Base-by-base conservation (phyloP, 2,888 invertebrate genomes). In the Erebia epiphron region DNA sequence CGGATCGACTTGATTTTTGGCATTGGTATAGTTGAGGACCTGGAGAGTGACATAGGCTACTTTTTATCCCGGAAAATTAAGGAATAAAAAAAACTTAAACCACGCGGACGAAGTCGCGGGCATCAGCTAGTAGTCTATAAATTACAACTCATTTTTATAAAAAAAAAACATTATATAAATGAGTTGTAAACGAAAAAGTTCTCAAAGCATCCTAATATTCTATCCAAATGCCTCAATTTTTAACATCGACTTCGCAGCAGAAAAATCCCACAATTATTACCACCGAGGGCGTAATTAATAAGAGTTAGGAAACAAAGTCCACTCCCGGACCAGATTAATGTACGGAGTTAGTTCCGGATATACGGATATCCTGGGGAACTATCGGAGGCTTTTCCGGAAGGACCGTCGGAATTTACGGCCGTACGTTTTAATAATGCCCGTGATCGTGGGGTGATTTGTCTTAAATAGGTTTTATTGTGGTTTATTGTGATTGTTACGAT, bases 261-360 rank as follows among this genome's bases (percentile, higher is more conserved):
- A 65, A 68, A 71, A 65, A 46, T 63, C 52, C 60, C 50, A 52
- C 67, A 62, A 71, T 67, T 65, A 58, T 68, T 73, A 68, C 50
- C 60, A 62, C 52, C 57, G 69, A 74, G 68, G 52, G 65, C 18
- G 16, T 69, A 68, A 74, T 74, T 72, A 68, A 70, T 74, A 72
- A 69, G 62, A 68, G 68, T 73, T 69, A 69, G 69, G 68, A 49
- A 60, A 64, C 46, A 61, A 46, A 67, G 35, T 50, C 69, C 52
- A 62, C 49, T 26, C 21, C 56, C 21, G 35, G 49, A 21, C 52
- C 50, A 56, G 69, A 74, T 68, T 65, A 68, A 74, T 74, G 73
- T 58, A 46, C 72, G 50, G 65, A 46, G 57, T 74, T 70, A 74
- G 16, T 56, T 64, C 65, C 56, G 67, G 70, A 65, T 65, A 68